These are phyloP conservation scores for Penaeus monodon DNA, from an alignment of 2,888 invertebrate genomes.

Conservation along the genomic window DNA sequence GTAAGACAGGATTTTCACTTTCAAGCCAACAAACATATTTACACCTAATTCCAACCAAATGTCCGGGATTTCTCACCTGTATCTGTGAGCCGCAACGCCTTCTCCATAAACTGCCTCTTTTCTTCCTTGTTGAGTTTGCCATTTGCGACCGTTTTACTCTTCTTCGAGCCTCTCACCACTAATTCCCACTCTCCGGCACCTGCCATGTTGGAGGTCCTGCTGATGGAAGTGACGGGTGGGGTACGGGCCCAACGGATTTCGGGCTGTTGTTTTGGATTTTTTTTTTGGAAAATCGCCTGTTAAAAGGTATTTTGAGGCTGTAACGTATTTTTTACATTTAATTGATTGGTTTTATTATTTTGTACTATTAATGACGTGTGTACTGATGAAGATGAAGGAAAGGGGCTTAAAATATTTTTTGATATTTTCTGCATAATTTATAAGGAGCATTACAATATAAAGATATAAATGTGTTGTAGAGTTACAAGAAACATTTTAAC, in stretches of 20 bases:
- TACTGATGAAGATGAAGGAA: too few species aligned
- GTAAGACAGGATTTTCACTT: too few species aligned
- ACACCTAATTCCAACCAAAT: neutral
- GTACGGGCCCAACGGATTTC: neutral
- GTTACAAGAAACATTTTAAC: too few species aligned
- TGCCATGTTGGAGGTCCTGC: slow-evolving; percentile 42
- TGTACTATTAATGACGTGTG: too few species aligned
- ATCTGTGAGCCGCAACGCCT: slow-evolving; percentile 34
- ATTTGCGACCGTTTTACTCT: slow-evolving; percentile 40
- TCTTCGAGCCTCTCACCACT: slow-evolving; percentile 34
- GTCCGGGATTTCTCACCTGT: slow-evolving; percentile 22
- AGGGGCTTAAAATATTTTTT: too few species aligned
- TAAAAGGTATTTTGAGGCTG: too few species aligned
- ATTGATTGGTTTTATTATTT: too few species aligned
- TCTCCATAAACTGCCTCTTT: slow-evolving; percentile 41
- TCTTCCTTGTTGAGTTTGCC: slow-evolving; percentile 54
- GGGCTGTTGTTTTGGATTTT: neutral
- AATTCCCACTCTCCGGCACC: slow-evolving; percentile 53
- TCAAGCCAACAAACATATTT: slow-evolving; percentile 25
- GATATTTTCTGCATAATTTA: too few species aligned
- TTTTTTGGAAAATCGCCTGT: neutral
- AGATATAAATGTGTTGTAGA: too few species aligned
- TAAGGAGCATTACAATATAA: too few species aligned
- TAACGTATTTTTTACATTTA: too few species aligned
- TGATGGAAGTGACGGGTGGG: too few species aligned